Percentiles rank a stretch among this genome's conserved stretches.
Conservation (phyloP, 2,113 vertebrate genomes). For the Myocastor coypus region DNA sequence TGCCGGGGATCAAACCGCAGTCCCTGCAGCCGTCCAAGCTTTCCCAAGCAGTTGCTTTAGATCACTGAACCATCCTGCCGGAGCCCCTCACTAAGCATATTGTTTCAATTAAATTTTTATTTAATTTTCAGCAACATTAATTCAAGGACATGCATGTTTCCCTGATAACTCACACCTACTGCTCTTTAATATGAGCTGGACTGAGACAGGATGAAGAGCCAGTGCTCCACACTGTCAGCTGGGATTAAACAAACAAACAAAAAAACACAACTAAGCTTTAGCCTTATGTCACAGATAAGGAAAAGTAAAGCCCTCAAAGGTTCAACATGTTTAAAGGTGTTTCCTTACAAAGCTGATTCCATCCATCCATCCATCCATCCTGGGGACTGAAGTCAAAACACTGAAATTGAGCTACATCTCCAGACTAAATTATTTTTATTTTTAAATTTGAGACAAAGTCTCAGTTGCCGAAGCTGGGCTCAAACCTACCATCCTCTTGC, state of each 20-base stretch:
- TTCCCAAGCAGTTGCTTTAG: too few species aligned
- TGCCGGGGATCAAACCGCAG: too few species aligned
- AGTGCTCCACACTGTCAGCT: too few species aligned
- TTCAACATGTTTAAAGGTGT: slow-evolving; percentile 26
- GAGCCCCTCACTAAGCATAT: not conserved
- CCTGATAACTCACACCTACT: too few species aligned
- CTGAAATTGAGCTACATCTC: not conserved
- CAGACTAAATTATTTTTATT: not conserved
- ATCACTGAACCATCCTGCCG: too few species aligned
- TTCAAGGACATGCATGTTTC: too few species aligned
- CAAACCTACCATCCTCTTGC: not conserved
- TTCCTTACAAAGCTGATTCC: not conserved
- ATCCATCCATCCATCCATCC: not conserved
- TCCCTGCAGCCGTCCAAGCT: too few species aligned
- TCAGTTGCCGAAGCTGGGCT: not conserved
- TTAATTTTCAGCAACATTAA: slow-evolving; percentile 44
- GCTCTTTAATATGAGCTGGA: too few species aligned
- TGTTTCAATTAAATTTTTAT: too few species aligned
- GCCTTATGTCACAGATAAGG: not conserved
- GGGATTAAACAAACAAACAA: too few species aligned
- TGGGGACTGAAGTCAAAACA: not conserved
- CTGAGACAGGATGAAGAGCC: too few species aligned
- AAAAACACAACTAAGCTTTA: not conserved
- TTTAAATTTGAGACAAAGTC: not conserved
- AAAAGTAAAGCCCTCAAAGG: not conserved